Percentiles rank a stretch among this genome's conserved stretches.
Conservation (phyloP, 1,140 invertebrate species). For the Atopsyche davidsoni region DNA sequence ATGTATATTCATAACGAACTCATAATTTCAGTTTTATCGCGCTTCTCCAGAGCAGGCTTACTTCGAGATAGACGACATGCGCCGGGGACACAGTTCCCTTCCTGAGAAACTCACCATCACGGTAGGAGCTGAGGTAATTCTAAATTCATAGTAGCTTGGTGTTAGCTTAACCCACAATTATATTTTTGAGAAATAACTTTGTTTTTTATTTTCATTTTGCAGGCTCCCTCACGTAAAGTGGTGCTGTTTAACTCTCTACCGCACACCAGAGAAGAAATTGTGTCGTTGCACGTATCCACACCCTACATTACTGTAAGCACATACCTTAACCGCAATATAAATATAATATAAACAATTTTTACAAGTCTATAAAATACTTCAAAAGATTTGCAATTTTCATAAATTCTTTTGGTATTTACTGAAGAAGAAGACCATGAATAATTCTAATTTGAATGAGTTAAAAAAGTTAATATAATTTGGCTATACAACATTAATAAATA, state of each 20-base stretch:
- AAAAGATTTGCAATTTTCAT: conserved; percentile 2
- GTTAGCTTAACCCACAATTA: no score
- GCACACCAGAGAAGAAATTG: conserved; percentile 47
- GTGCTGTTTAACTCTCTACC: conserved; percentile 50
- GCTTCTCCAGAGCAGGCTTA: conserved; percentile 36
- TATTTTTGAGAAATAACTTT: neutral
- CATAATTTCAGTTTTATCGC: conserved; percentile 23
- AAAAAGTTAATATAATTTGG: no score
- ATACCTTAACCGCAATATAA: no score
- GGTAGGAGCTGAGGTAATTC: conserved; percentile 32
- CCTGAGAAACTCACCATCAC: conserved; percentile 42
- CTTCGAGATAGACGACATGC: conserved; percentile 47
- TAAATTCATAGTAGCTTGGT: conserved; percentile 38
- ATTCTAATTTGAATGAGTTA: no score
- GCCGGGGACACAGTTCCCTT: conserved; percentile 41
- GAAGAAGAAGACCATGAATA: neutral
- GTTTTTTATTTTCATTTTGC: conserved; percentile 27
- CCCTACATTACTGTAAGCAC: conserved; percentile 48
- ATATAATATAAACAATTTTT: neutral
- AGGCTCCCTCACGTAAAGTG: conserved; percentile 48
- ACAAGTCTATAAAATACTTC: conserved; percentile 1
- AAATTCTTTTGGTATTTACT: no score
- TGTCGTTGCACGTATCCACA: conserved; percentile 49
- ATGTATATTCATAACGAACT: no score
- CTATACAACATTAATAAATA: no score